Evolutionary conservation across 2,888 invertebrate species (phyloP), one percentile per base, ranked within the genome.

Genomic region (Zaprionus obscuricornis): DNA sequence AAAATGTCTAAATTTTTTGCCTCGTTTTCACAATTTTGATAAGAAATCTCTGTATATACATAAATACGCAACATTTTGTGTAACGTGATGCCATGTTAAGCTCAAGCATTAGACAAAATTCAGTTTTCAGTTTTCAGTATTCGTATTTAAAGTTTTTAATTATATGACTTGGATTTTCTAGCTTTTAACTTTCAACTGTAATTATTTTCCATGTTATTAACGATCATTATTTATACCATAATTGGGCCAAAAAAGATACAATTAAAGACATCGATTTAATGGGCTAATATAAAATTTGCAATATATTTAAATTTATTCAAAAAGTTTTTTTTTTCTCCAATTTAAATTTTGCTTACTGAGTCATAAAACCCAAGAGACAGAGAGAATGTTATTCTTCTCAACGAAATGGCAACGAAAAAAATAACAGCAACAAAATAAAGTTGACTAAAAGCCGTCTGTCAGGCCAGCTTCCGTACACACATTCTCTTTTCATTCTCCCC

Each of bases 241-340:
- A 63, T 56, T 16, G 14, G 6, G 16, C 50, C 31, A n/a, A n/a
- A n/a, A n/a, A n/a, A n/a, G n/a, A n/a, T n/a, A n/a, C n/a, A 57
- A 70, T 70, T 54, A 62, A 36, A 50, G 51, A 27, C 40, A 3
- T 14, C 16, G 67, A 73, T 69, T 69, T 63, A 73, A n/a, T 58
- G 39, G 14, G 14, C 43, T 33, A 59, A 66, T 68, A 56, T 34
- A 22, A 65, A 58, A 42, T 58, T n/a, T 40, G 43, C 43, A 52
- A 59, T n/a, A 24, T 49, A 64, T 50, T 74, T 54, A 66, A 73
- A 70, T 66, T 66, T 66, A 54, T 67, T 57, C 24, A 74, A 70
- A n/a, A n/a, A n/a, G n/a, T n/a, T n/a, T n/a, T n/a, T n/a, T 31
- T 31, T 7, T 31, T 11, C 31, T 31, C 14, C n/a, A n/a, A n/a